Conservation (phyloP, 2,888 invertebrate species). For the Galeopsomyia nigrocyanea region DNA sequence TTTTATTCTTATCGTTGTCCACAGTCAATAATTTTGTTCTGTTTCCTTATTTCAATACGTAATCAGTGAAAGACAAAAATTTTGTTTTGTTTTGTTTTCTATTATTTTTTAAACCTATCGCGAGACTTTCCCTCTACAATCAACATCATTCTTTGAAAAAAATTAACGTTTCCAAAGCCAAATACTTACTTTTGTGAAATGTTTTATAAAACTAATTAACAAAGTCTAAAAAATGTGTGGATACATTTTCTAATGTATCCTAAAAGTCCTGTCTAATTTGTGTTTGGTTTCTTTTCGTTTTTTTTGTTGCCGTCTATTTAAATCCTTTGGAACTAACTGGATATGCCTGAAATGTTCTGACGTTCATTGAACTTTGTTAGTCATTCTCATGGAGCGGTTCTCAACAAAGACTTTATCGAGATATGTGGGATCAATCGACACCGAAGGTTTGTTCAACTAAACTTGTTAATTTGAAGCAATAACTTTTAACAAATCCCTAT, state of each 20-base stretch:
- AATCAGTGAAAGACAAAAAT: no score
- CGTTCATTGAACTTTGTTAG: slow-evolving; percentile 75
- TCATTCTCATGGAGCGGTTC: slow-evolving; percentile 89
- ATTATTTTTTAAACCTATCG: no score
- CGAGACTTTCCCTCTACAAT: no score
- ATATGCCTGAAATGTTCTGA: slow-evolving; percentile 54
- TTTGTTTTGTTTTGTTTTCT: no score
- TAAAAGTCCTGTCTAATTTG: slow-evolving; percentile 57
- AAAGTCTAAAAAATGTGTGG: no score
- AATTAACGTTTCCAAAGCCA: no score
- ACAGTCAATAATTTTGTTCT: background rate
- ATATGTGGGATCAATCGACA: slow-evolving; percentile 73
- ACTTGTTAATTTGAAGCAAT: slow-evolving; percentile 44
- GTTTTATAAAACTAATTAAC: no score
- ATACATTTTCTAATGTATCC: background rate
- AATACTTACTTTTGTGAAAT: no score
- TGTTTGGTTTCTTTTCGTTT: slow-evolving; percentile 59
- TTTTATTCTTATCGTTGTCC: no score
- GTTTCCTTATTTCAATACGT: background rate
- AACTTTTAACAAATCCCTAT: slow-evolving; percentile 4
- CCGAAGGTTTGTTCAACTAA: slow-evolving; percentile 69
- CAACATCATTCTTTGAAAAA: no score
- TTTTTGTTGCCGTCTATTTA: slow-evolving; percentile 60
- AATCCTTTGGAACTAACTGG: slow-evolving; percentile 63
- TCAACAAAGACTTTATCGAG: slow-evolving; percentile 80